Base-by-base conservation (phyloP, 2,888 invertebrate species). In the Ceriagrion tenellum region DNA sequence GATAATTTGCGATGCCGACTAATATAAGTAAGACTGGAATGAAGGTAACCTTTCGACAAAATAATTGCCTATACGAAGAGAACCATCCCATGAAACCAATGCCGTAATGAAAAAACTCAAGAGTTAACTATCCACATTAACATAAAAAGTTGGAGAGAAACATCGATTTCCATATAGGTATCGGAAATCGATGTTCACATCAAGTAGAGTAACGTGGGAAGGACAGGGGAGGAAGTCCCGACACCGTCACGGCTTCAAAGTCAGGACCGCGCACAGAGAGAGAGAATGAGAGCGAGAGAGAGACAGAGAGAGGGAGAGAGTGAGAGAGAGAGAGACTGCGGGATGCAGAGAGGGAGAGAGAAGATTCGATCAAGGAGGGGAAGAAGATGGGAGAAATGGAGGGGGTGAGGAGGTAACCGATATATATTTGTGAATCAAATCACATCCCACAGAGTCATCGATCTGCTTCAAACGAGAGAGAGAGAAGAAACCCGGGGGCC, bases 381-480 rank as follows among this genome's bases (percentile, higher is more conserved):
- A 35, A 13, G 26, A 81, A 35, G 81, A 81, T 16, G 30, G 69
- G n/a, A 47, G 69, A n/a, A 69, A 26, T 23, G 81, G 81, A 35
- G 81, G 30, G 74, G 81, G 81, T 16, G 81, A 13, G 74, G 69
- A 26, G 69, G 26, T 0, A 3, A 13, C n/a, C 81, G 30, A 81
- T 30, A 81, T 81, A 81, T 81, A 18, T 81, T 81, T 35, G 81
- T 35, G 81, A 81, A 81, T 35, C 81, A 81, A 81, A 81, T 81
- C 81, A 81, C 81, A 81, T 81, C 81, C 81, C 81, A 26, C 20
- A 59, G 13, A 59, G 35, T 35, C 81, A 81, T 81, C 81, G 81
- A 81, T 81, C 81, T 81, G 35, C 16, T 81, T 81, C 81, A 18
- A 81, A 35, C 16, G 81, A 81, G 81, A 81, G 81, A 10, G 81